A percentile compares a stretch with the other conserved stretches of the same genome.
Conservation (phyloP, 2,113 vertebrate species). For the Hemiprocne comata region DNA sequence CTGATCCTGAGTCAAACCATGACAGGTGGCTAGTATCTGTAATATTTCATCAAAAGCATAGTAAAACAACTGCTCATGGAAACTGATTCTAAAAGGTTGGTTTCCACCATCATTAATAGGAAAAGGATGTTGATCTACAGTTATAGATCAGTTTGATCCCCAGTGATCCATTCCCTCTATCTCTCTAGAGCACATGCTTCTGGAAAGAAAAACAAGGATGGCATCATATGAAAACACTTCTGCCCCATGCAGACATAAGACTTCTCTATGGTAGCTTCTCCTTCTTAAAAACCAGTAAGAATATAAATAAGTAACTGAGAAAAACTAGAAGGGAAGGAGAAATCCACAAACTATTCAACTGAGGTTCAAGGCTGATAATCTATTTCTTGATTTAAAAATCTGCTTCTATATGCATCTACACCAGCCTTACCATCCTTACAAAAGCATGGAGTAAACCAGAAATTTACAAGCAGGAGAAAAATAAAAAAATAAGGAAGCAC, state of each 20-base stretch:
- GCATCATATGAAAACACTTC: background rate
- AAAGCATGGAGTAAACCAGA: background rate
- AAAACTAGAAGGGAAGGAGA: background rate
- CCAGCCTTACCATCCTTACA: background rate
- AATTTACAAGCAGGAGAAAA: background rate
- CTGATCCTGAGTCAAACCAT: too few species aligned
- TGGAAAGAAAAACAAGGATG: background rate
- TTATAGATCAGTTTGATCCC: background rate
- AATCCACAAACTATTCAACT: background rate
- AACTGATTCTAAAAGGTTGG: background rate
- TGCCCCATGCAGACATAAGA: background rate
- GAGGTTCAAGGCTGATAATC: background rate
- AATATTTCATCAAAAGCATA: background rate
- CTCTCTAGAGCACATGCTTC: background rate
- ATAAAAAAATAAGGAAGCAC: background rate
- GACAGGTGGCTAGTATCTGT: background rate
- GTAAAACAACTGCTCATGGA: background rate
- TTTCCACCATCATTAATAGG: background rate
- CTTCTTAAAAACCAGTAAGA: background rate
- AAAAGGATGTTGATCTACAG: background rate
- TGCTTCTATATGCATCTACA: background rate
- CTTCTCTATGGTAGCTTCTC: background rate
- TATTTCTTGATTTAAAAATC: background rate
- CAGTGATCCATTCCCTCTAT: background rate
- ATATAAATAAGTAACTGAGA: background rate